Evolutionary conservation across 2,888 invertebrate species (phyloP), one percentile per base, ranked within the genome.

Genomic region (Drosophila formosana): DNA sequence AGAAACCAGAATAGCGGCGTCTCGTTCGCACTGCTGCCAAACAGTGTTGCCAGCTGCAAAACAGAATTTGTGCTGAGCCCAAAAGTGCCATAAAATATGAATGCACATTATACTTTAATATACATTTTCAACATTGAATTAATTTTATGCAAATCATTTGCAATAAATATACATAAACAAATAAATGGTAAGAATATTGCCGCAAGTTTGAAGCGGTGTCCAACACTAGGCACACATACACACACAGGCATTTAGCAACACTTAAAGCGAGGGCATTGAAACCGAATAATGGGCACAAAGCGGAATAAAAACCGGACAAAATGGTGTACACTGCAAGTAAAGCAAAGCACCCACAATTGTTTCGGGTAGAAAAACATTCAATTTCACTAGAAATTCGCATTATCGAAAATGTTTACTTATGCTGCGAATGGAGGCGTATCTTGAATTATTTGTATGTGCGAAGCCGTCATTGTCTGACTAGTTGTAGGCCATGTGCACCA

Each of bases 261-360:
- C 82, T 82, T 52, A 49, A 37, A 41, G 52, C 64, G 85, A 82
- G 89, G 82, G 85, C 89, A 78, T 71, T 78, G 74, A 88, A 82
- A 80, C 78, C 78, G 76, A 80, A 80, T 68, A 73, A 78, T 68
- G 76, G 43, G 78, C 64, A 76, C 67, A 89, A 84, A 82, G 72
- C 56, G 63, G 64, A 80, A 78, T 75, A 50, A 68, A 87, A 75
- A 78, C 80, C 89, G 88, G 81, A 90, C 87, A 90, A 89, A 89
- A 90, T 89, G 90, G 89, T 81, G 90, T 78, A 80, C 74, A 66
- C 62, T 63, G 45, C 37, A 50, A 34, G 49, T 53, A 49, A 45
- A 4, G 66, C 69, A 26, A 30, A 56, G 3, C 63, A 76, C 43
- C 13, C 62, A 74, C 62, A 34, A 18, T 53, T 53, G 41, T 53